Conservation (phyloP, 1,140 invertebrate species). For the Harlomillsia oculata region DNA sequence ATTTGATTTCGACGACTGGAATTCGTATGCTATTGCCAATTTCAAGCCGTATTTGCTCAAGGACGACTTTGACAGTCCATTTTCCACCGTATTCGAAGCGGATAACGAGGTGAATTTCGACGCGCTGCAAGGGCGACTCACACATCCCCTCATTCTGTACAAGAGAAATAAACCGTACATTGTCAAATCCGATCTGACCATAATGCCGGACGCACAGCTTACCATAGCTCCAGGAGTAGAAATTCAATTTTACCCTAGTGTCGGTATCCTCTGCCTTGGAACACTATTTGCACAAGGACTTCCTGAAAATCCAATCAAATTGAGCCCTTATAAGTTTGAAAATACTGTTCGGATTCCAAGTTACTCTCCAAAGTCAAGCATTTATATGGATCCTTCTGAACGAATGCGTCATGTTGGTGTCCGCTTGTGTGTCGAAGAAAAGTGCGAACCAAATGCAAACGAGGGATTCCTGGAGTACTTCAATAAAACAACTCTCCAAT, state of each 20-base stretch:
- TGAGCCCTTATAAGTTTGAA: conserved; percentile 55
- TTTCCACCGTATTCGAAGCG: conserved; percentile 57
- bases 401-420: conserved; percentile 24
- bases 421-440: conserved; percentile 39
- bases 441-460: conserved; percentile 35
- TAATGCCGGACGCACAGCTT: conserved; percentile 82
- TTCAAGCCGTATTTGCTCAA: conserved; percentile 77
- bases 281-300: conserved; percentile 75
- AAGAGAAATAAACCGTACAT: conserved; percentile 62
- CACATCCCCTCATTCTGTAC: conserved; percentile 59
- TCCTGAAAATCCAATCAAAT: conserved; percentile 65
- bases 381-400: too few species aligned
- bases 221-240: conserved; percentile 80
- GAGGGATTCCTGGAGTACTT: conserved; percentile 85
- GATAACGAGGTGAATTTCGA: conserved; percentile 49
- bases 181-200: conserved; percentile 82
- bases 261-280: conserved; percentile 92
- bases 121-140: conserved; percentile 73
- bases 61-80: conserved; percentile 60
- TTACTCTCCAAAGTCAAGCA: too few species aligned
- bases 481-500: conserved; percentile 87
- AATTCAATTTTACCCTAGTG: conserved; percentile 90
- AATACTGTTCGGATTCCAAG: too few species aligned
- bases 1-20: conserved; percentile 99
- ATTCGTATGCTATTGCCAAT: conserved; percentile 85